Conservation (phyloP, 2,888 invertebrate genomes). For the Poecilobothrus nobilitatus region DNA sequence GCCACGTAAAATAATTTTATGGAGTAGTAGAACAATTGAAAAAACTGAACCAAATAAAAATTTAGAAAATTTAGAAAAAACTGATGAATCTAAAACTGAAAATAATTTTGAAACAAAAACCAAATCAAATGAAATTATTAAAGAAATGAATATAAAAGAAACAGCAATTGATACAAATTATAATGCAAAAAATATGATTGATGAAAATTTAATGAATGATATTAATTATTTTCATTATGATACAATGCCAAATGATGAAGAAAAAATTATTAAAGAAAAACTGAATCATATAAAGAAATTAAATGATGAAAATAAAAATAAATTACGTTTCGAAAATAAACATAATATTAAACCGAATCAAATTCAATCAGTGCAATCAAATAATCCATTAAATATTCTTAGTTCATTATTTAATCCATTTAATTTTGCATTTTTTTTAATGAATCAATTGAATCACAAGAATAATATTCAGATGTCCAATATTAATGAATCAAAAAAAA, state of each 20-base stretch:
- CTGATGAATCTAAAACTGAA: neutral
- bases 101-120: neutral
- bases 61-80: neutral
- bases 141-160: no score
- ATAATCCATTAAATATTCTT: no score
- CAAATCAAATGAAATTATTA: neutral
- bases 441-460: neutral
- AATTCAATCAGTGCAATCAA: no score
- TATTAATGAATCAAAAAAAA: neutral
- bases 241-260: neutral
- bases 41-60: neutral
- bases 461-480: neutral
- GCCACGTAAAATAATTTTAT: neutral
- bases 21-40: neutral
- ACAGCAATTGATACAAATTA: no score
- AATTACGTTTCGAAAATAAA: neutral
- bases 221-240: neutral
- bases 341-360: neutral
- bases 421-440: neutral
- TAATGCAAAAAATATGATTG: no score
- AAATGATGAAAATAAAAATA: neutral
- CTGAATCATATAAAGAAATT: neutral
- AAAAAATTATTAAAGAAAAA: neutral
- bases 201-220: neutral
- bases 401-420: neutral